Percentiles rank a stretch among this genome's conserved stretches.
These are phyloP conservation scores for Falco concolor DNA, from an alignment of 2,797 vertebrate genomes.

Conservation along the genomic window DNA sequence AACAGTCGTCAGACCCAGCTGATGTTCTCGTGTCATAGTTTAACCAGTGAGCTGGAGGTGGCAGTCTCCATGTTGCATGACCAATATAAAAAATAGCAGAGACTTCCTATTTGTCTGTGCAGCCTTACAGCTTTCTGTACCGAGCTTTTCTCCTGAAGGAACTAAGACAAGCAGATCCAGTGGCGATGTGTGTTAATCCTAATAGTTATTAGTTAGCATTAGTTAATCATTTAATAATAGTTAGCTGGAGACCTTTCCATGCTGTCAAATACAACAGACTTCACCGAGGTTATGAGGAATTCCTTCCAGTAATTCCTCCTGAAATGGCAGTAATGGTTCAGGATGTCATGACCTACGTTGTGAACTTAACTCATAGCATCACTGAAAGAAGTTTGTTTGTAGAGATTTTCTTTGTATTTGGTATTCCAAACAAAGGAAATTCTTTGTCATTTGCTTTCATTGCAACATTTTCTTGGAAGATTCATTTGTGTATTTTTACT, in stretches of 20 bases:
- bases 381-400: constrained; percentile 20
- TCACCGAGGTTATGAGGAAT: background rate
- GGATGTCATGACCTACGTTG: background rate
- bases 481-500: constrained; percentile 35
- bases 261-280: background rate
- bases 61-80: background rate
- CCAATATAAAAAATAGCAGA: background rate
- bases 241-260: background rate
- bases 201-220: too few species aligned
- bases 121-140: background rate
- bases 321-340: background rate
- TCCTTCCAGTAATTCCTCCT: background rate
- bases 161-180: background rate
- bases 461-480: constrained; percentile 24
- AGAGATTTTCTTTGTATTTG: constrained; percentile 17
- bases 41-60: background rate
- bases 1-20: background rate
- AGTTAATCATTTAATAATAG: background rate
- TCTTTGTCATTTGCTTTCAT: background rate
- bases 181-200: background rate
- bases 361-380: background rate
- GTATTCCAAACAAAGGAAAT: constrained; percentile 45
- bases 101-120: background rate
- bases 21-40: background rate
- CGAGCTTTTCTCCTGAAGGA: background rate